Evolutionary conservation across 2,888 invertebrate genomes (phyloP).

Genomic region (Phasia obesa): DNA sequence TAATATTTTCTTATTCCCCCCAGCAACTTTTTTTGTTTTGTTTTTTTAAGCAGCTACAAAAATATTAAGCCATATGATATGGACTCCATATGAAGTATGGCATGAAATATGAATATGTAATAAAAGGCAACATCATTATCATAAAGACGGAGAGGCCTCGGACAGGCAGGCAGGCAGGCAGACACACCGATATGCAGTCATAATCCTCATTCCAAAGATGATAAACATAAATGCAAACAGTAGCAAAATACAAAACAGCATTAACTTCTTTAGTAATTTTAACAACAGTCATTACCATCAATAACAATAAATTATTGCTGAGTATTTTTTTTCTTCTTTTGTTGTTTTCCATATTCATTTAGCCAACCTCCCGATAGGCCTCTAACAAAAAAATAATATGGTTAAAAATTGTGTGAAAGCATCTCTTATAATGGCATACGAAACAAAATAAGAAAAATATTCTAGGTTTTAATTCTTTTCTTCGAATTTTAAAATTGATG

Average conservation of each 20-base stretch:
- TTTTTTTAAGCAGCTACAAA: not conserved
- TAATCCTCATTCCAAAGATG: slow-evolving; percentile 6
- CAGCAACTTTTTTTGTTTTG: slow-evolving; percentile 12
- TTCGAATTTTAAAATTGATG: too few relatives aligned
- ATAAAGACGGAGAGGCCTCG: not conserved
- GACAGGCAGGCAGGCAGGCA: not conserved
- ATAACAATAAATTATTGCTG: slow-evolving; percentile 59
- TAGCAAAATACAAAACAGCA: slow-evolving; percentile 41
- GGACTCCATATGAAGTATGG: slow-evolving; percentile 14
- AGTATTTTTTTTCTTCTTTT: slow-evolving; percentile 4
- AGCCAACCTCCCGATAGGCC: slow-evolving; percentile 8
- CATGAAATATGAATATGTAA: slow-evolving; percentile 2
- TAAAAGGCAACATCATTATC: not conserved
- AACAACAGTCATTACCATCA: slow-evolving; percentile 61
- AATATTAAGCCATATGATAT: not conserved
- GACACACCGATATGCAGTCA: not conserved
- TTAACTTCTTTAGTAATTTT: slow-evolving; percentile 48
- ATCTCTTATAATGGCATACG: too few relatives aligned
- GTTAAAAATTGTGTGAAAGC: not conserved
- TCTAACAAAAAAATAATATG: not conserved
- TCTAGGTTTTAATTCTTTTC: too few relatives aligned
- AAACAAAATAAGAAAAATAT: too few relatives aligned
- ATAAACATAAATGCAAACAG: slow-evolving; percentile 38
- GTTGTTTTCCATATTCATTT: not conserved
- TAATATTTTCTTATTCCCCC: not conserved